Base-by-base conservation (phyloP, 2,113 vertebrate species). In the Jaculus jaculus region DNA sequence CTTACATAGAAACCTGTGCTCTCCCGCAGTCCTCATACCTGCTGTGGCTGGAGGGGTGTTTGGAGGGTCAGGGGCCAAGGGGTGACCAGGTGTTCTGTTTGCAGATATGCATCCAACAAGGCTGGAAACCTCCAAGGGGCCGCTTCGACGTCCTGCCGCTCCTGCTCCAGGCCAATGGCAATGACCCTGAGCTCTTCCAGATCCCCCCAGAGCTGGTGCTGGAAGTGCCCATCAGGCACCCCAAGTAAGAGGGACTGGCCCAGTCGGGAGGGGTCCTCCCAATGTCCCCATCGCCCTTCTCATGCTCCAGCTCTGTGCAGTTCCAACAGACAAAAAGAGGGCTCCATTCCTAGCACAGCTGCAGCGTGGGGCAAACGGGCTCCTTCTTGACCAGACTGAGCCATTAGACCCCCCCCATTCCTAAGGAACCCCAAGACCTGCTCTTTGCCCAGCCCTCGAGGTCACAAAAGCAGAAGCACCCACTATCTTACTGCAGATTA, bases 91-190 rank as follows among this genome's bases (percentile, higher is more conserved):
- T 0, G 37, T 5, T 3, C 92, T 68, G 18, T 91, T 81, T 30
- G 1, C 75, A 99, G 99, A 99, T 99, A 97, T 99, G 99, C 97
- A 97, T 99, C n/a, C 99, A 99, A 97, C 99, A 99, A 74, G 99
- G 99, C 30, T 99, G 99, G 99, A 99, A 99, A 92, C 98, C 99
- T 0, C 99, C 99, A 0, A 97, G 98, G 0, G 98, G 99, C 6
- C 99, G 99, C 42, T 99, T 99, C 0, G 99, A 99, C 1, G 98
- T 99, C 90, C 98, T 99, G 79, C 99, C 99, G 0, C 99, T 99
- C 66, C 98, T 99, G 63, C 99, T 99, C 74, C 99, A 99, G 94
- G 99, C 99, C 95, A 99, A 98, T 0, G 99, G 99, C 96, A 99
- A 99, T 0, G 99, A 99, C 80, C 99, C 99, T 0, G 99, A 99